Conservation (phyloP, 2,888 invertebrate species). For the Alitta virens region DNA sequence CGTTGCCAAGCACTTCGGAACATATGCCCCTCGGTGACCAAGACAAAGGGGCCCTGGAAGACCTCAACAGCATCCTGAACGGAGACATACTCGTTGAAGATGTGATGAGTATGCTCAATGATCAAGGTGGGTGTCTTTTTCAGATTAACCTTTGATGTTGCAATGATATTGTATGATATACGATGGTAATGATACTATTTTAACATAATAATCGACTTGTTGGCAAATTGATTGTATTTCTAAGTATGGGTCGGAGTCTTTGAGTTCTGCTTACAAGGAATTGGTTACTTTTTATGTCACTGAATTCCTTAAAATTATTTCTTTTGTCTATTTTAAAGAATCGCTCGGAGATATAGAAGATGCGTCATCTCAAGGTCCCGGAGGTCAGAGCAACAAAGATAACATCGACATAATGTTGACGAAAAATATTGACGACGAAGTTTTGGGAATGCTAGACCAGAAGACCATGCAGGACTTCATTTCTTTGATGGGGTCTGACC, state of each 20-base stretch:
- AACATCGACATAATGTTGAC: background rate
- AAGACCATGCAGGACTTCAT: slow-evolving; percentile 90
- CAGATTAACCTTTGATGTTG: background rate
- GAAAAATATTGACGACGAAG: background rate
- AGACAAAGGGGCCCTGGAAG: slow-evolving; percentile 13
- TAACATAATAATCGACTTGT: too few relatives aligned
- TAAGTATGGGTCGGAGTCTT: too few relatives aligned
- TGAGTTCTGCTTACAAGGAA: too few relatives aligned
- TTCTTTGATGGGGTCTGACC: slow-evolving; percentile 63
- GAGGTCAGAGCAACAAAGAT: background rate
- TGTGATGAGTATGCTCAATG: slow-evolving; percentile 2
- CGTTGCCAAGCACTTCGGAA: too few relatives aligned
- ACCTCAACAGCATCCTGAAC: slow-evolving; percentile 56
- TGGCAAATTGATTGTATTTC: too few relatives aligned
- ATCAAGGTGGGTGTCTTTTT: background rate
- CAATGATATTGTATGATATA: background rate
- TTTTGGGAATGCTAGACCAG: background rate
- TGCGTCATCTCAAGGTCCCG: background rate
- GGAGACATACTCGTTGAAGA: background rate
- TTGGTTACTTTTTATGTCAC: too few relatives aligned
- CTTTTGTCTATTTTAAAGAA: background rate
- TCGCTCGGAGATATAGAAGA: background rate
- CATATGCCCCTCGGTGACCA: background rate
- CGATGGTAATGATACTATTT: too few relatives aligned
- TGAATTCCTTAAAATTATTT: too few relatives aligned